Percentiles rank a stretch among this genome's conserved stretches.
Conservation (phyloP, 2,113 vertebrate species). For the Podarcis muralis region DNA sequence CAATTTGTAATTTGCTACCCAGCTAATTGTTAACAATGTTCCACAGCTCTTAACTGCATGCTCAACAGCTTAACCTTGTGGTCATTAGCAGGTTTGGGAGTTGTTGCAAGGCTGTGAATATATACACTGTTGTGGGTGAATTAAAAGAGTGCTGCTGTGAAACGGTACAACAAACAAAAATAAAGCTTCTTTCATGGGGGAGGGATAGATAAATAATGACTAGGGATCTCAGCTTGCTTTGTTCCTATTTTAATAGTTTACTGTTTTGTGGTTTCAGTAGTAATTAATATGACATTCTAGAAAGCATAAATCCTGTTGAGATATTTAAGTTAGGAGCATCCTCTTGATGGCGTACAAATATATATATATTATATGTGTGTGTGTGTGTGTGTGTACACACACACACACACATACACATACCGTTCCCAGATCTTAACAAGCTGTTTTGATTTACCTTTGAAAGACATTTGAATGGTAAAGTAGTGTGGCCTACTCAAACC, state of each 20-base stretch:
- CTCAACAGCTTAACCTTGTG: background rate
- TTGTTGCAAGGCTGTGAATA: background rate
- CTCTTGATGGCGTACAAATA: slow-evolving; percentile 62
- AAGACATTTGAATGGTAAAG: slow-evolving; percentile 66
- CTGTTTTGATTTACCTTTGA: slow-evolving; percentile 73
- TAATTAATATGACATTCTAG: slow-evolving; percentile 80
- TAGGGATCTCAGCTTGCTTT: slow-evolving; percentile 60
- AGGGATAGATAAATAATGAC: slow-evolving; percentile 70
- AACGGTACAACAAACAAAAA: slow-evolving; percentile 57
- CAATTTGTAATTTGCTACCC: background rate
- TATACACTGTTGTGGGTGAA: background rate
- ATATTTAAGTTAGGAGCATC: slow-evolving; percentile 76
- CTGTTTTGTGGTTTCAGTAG: slow-evolving; percentile 65
- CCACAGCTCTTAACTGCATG: background rate
- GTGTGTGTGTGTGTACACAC: no score
- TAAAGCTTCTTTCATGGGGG: slow-evolving; percentile 62
- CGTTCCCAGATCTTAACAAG: slow-evolving; percentile 68
- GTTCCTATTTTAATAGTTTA: slow-evolving; percentile 73
- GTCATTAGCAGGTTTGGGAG: background rate
- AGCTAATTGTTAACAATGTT: slow-evolving; percentile 18
- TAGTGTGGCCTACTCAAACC: slow-evolving; percentile 62
- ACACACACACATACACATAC: no score
- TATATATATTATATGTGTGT: no score
- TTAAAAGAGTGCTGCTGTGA: slow-evolving; percentile 19
- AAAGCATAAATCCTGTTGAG: slow-evolving; percentile 76